Percentiles rank a stretch among this genome's conserved stretches.
Evolutionary conservation across 37 sponge, comb jelly and placozoan species (phyloP).

Genomic region (Oopsacas minuta): DNA sequence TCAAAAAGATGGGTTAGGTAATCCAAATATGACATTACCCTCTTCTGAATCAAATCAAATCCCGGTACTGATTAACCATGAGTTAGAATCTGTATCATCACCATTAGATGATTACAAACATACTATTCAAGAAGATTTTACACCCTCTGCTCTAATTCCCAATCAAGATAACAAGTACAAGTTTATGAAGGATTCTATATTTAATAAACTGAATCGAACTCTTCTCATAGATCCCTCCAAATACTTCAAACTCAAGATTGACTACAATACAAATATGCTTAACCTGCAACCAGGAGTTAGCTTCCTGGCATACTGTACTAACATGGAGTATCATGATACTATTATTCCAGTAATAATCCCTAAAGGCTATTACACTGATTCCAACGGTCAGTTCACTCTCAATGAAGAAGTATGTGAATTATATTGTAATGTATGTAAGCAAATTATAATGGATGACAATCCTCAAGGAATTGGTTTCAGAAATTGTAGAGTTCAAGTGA

Average conservation of each 20-base stretch:
- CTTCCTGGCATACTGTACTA: neutral
- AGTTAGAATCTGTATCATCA: too few relatives aligned
- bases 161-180: too few relatives aligned
- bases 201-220: neutral
- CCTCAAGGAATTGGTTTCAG: neutral
- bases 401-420: neutral
- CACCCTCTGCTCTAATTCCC: too few relatives aligned
- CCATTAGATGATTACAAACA: too few relatives aligned
- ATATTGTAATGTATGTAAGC: neutral
- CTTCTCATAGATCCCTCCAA: neutral
- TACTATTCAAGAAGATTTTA: too few relatives aligned
- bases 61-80: too few relatives aligned
- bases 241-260: neutral
- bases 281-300: neutral
- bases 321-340: neutral
- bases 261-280: neutral
- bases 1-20: too few relatives aligned
- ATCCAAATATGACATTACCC: too few relatives aligned
- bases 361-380: neutral
- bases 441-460: neutral
- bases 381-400: neutral
- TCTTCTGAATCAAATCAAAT: too few relatives aligned
- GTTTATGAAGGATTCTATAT: neutral
- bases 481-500: neutral
- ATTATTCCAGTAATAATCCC: neutral